Evolutionary conservation across 2,888 invertebrate genomes (phyloP), one percentile per base, ranked within the genome.

Genomic region (Dynastes grantii): DNA sequence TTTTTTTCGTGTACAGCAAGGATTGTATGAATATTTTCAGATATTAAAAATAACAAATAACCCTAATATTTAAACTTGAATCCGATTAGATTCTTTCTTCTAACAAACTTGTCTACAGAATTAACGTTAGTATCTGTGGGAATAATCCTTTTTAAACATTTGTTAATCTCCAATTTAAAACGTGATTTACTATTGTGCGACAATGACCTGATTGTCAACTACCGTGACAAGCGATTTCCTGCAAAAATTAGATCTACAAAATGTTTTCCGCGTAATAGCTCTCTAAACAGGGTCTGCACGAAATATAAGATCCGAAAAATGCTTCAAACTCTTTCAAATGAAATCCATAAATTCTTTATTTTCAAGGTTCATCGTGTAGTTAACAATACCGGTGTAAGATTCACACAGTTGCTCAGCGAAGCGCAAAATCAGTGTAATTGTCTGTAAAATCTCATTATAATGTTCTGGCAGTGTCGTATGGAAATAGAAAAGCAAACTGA

Each of bases 381-480:
- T 29, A n/a, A 67, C 45, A n/a, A 13, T 67, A 45, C 67, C 67
- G 40, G 3, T 40, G 65, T 37, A 37, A 40, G 40, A 67, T 67
- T 67, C 37, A 16, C 67, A 67, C 45, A 45, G 67, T 67, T 45
- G n/a, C 6, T n/a, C 67, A 16, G 67, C 67, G 40, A 67, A 67
- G 27, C 45, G 22, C 40, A 37, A 45, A 67, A 67, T 67, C 45
- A 67, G 29, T n/a, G 67, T 67, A 67, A 67, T 67, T 67, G 67
- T 16, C 22, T 45, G 67, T 67, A 40, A 67, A 67, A 67, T 67
- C 45, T 67, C 40, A 9, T 22, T 61, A 22, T 27, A 22, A 27
- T 9, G 61, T 27, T 27, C 11, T 29, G 11, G 27, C 2, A 27
- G 29, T 11, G 29, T 29, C 61, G 61, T 22, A 27, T 61, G 61